A percentile compares a stretch with the other conserved stretches of the same genome.
Conservation (phyloP, 2,797 vertebrate genomes). For the Aotus griseimembra region DNA sequence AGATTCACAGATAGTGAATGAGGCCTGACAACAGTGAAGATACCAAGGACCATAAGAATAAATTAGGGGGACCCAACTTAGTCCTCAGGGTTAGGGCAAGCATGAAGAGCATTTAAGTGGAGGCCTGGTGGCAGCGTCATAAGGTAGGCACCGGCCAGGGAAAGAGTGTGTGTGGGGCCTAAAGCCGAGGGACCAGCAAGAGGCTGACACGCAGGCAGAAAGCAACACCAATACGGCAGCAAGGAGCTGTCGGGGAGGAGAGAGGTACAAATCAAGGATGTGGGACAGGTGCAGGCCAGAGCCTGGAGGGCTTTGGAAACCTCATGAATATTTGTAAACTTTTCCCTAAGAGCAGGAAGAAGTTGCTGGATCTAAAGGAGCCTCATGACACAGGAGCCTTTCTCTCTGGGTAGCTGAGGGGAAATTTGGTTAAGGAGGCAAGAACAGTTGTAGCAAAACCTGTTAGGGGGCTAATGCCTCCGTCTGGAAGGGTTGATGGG, state of each 20-base stretch:
- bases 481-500: background rate
- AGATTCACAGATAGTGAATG: background rate
- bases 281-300: background rate
- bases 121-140: background rate
- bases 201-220: background rate
- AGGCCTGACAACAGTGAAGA: background rate
- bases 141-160: background rate
- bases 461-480: background rate
- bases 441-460: background rate
- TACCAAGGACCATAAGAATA: background rate
- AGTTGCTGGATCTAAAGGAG: background rate
- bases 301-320: background rate
- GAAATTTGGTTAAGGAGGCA: background rate
- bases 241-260: background rate
- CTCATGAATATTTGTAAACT: background rate
- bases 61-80: background rate
- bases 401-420: background rate
- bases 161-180: background rate
- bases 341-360: background rate
- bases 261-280: background rate
- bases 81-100: background rate
- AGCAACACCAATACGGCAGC: rapidly evolving
- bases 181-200: background rate
- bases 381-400: too few relatives aligned
- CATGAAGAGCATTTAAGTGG: background rate